A percentile compares a stretch with the other conserved stretches of the same genome.
These are phyloP conservation scores for Atopsyche davidsoni DNA, from an alignment of 1,140 invertebrate genomes.

Conservation along the genomic window DNA sequence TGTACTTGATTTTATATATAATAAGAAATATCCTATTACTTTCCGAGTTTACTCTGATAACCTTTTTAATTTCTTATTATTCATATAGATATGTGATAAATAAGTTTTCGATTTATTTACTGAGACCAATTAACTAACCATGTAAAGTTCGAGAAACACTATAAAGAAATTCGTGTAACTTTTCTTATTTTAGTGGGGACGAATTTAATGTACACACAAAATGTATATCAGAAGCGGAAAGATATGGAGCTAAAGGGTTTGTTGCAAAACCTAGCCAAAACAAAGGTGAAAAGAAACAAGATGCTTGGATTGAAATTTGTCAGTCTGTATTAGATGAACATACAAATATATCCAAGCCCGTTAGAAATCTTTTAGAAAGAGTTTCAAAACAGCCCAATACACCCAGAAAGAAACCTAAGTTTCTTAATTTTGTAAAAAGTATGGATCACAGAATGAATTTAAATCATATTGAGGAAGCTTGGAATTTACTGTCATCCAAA, in stretches of 20 bases:
- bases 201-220: conserved; percentile 81
- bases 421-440: conserved; percentile 70
- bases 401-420: conserved; percentile 86
- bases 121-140: conserved; percentile 11
- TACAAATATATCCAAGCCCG: conserved; percentile 47
- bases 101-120: too few relatives aligned
- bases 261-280: conserved; percentile 64
- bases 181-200: conserved; percentile 58
- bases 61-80: too few relatives aligned
- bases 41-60: too few relatives aligned
- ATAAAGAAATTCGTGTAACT: conserved; percentile 14
- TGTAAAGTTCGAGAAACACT: conserved; percentile 8
- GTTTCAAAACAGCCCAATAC: conserved; percentile 78
- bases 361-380: conserved; percentile 61
- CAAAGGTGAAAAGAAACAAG: conserved; percentile 87
- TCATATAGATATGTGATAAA: too few relatives aligned
- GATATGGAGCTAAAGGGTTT: conserved; percentile 82
- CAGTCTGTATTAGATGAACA: conserved; percentile 63
- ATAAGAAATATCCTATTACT: too few relatives aligned
- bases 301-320: conserved; percentile 80
- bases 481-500: conserved; percentile 63
- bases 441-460: conserved; percentile 51
- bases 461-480: conserved; percentile 57
- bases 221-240: conserved; percentile 86
- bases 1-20: too few relatives aligned